These are phyloP conservation scores for Cheirogaleus major DNA, from an alignment of 2,797 vertebrate genomes.

Conservation along the genomic window DNA sequence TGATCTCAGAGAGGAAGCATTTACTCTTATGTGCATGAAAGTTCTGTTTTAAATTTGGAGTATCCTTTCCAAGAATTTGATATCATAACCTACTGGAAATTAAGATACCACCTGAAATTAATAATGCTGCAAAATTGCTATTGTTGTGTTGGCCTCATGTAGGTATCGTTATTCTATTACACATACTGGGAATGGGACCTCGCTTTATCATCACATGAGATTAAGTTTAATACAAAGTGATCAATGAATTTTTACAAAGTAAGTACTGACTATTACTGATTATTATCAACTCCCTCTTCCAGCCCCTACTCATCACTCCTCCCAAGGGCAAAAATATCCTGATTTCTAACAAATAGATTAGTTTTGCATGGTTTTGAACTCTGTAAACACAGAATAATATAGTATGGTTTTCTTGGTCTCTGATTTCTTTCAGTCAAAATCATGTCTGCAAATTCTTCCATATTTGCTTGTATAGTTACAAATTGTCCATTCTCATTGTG, in stretches of 20 bases:
- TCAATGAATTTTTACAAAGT: background rate
- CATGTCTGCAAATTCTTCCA: background rate
- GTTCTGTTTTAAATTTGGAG: slow-evolving; percentile 6
- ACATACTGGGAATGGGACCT: background rate
- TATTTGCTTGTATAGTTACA: background rate
- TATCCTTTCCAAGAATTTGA: background rate
- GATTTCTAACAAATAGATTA: background rate
- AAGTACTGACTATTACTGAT: background rate
- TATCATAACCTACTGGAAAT: background rate
- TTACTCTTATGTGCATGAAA: background rate
- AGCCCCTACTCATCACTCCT: background rate
- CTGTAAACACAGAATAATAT: background rate
- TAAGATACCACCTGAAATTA: background rate
- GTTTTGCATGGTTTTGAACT: background rate
- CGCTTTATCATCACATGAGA: background rate
- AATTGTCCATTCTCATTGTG: background rate
- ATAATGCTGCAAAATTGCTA: background rate
- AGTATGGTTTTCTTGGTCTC: background rate
- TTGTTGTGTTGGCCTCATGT: background rate
- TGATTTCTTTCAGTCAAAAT: background rate
- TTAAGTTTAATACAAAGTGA: background rate
- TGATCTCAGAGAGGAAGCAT: background rate
- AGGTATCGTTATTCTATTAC: background rate
- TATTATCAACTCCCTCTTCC: background rate
- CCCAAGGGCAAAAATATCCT: background rate